phyloP scores from a whole-genome alignment of 2,888 invertebrate species.

The Thyatira batis region DNA sequence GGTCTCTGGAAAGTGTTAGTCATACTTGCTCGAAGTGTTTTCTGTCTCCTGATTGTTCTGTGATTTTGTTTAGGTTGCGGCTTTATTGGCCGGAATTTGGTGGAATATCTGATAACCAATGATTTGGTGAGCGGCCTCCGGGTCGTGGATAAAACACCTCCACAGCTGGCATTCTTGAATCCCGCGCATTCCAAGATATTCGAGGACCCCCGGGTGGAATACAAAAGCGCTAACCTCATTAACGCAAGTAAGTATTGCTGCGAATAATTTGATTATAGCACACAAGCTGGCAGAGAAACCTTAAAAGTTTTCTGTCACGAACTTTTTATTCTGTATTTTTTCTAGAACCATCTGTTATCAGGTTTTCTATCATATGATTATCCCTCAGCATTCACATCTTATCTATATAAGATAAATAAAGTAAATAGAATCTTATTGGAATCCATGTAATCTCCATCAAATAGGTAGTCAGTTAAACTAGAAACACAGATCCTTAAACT shows the following conservation, averaged over 20 bases:
- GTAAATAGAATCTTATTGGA: neutral
- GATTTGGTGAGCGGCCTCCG: conserved; percentile 88
- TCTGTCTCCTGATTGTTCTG: conserved; percentile 33
- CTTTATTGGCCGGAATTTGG: conserved; percentile 95
- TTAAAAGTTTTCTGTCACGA: neutral
- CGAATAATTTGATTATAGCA: neutral
- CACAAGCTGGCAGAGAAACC: conserved; percentile 1
- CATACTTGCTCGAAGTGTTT: conserved; percentile 54
- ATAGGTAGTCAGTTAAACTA: too few species aligned
- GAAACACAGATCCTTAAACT: too few species aligned
- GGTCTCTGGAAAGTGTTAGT: conserved; percentile 68
- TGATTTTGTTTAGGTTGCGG: conserved; percentile 89
- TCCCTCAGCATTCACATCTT: neutral
- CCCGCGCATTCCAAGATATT: conserved; percentile 87
- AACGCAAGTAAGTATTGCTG: conserved; percentile 86
- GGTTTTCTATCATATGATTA: neutral
- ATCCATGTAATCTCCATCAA: too few species aligned
- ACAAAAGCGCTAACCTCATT: conserved; percentile 95
- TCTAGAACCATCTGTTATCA: neutral
- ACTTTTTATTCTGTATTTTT: neutral
- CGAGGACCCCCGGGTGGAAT: conserved; percentile 89
- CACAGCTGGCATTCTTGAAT: conserved; percentile 95
- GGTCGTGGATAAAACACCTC: conserved; percentile 96
- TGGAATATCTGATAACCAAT: conserved; percentile 90
- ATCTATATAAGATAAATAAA: neutral